phyloP scores from a whole-genome alignment of 2,113 vertebrate species.

The Xiphias gladius region DNA sequence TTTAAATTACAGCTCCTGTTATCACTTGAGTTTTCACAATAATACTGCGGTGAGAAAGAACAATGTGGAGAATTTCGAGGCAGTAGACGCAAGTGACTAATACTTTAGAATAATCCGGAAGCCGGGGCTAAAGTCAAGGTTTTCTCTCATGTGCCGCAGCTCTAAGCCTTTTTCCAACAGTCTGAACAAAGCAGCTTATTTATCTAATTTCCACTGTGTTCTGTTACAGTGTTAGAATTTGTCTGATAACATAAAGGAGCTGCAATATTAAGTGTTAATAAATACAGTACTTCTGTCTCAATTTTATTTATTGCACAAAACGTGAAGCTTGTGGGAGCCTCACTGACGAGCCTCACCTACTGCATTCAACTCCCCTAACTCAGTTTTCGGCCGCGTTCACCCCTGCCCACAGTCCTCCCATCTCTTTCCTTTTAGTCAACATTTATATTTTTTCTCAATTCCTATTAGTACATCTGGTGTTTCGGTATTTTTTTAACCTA shows the following conservation, averaged over 20 bases:
- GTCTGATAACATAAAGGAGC: constrained; percentile 32
- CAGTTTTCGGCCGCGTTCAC: background rate
- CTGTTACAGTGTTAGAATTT: constrained; percentile 21
- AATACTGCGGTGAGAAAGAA: background rate
- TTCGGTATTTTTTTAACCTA: too few relatives aligned
- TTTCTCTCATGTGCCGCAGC: constrained; percentile 2
- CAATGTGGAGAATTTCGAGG: constrained; percentile 13
- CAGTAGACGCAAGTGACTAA: constrained; percentile 30
- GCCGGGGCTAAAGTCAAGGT: background rate
- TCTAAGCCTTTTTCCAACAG: constrained; percentile 7
- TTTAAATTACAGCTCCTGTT: constrained; percentile 42
- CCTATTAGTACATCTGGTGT: background rate
- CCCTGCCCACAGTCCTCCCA: background rate
- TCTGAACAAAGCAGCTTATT: constrained; percentile 47
- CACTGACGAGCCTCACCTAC: constrained; percentile 49
- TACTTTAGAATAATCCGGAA: background rate
- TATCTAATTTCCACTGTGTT: constrained; percentile 12
- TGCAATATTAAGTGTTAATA: constrained; percentile 41
- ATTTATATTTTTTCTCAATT: background rate
- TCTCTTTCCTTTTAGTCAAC: background rate
- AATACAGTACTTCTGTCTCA: constrained; percentile 44
- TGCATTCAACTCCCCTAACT: constrained; percentile 36
- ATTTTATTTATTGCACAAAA: constrained; percentile 76
- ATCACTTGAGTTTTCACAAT: constrained; percentile 29
- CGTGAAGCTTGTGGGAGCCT: constrained; percentile 56